These are phyloP conservation scores for Limnephilus marmoratus DNA, from an alignment of 2,888 invertebrate species.

Conservation along the genomic window DNA sequence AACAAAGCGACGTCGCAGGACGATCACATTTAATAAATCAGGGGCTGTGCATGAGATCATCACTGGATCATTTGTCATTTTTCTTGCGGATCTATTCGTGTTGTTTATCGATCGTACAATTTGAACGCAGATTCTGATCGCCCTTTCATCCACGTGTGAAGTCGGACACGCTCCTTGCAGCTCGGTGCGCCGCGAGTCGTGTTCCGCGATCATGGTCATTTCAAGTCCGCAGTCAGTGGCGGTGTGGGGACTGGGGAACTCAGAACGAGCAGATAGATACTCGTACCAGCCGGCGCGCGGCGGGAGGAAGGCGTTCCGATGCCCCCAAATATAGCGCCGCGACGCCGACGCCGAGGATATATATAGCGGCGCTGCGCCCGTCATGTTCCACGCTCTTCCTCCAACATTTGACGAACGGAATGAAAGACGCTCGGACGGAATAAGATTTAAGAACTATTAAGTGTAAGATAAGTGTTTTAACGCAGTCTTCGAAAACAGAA, in stretches of 20 bases:
- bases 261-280: neutral
- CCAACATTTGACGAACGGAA: conserved; percentile 13
- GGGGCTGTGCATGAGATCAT: neutral
- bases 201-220: neutral
- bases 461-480: neutral
- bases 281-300: neutral
- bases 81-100: neutral
- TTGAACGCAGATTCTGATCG: neutral
- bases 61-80: neutral
- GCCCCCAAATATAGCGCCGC: conserved; percentile 51
- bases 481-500: neutral
- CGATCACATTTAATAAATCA: too few relatives aligned
- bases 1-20: neutral
- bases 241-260: neutral
- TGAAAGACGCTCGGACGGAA: neutral
- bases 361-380: conserved; percentile 40
- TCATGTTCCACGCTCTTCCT: neutral
- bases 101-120: neutral
- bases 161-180: neutral
- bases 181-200: neutral
- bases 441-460: neutral
- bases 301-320: conserved; percentile 23
- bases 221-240: neutral
- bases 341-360: conserved; percentile 41
- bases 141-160: neutral